A percentile compares a stretch with the other conserved stretches of the same genome.
These are phyloP conservation scores for Synanthedon andrenaeformis DNA, from an alignment of 2,888 invertebrate species.

Conservation along the genomic window DNA sequence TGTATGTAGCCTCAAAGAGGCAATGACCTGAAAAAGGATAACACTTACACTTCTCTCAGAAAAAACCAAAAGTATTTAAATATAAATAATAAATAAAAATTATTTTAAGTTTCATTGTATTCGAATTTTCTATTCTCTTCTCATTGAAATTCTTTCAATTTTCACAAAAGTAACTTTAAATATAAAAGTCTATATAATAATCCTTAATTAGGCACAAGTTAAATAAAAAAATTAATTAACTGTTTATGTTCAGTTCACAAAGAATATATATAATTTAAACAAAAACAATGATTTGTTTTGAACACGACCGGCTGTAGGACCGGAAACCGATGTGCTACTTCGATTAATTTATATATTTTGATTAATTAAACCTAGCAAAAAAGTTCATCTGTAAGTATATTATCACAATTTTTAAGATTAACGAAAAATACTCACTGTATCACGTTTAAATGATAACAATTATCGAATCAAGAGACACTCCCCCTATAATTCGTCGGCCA, in stretches of 20 bases:
- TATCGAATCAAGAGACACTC: constrained; percentile 54
- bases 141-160: not conserved
- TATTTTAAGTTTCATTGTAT: constrained; percentile 5
- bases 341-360: not conserved
- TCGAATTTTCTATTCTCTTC: not conserved
- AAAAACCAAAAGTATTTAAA: not conserved
- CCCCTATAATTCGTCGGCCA: constrained; percentile 65
- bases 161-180: not conserved
- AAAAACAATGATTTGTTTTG: constrained; percentile 59
- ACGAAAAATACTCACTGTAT: no score
- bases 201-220: not conserved
- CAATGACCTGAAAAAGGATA: constrained; percentile 31
- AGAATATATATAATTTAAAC: constrained; percentile 12
- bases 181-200: not conserved
- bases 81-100: constrained; percentile 2
- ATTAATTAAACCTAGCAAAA: constrained; percentile 5
- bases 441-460: not conserved
- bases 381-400: constrained; percentile 12
- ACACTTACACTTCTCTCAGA: not conserved
- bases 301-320: constrained; percentile 48
- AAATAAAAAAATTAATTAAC: not conserved
- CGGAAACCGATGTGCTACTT: constrained; percentile 31
- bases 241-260: constrained; percentile 2
- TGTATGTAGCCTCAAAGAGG: constrained; percentile 32
- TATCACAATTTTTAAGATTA: constrained; percentile 31